Evolutionary conservation across 2,888 invertebrate species (phyloP), one percentile per base, ranked within the genome.

Genomic region (Druceiella hillmani): DNA sequence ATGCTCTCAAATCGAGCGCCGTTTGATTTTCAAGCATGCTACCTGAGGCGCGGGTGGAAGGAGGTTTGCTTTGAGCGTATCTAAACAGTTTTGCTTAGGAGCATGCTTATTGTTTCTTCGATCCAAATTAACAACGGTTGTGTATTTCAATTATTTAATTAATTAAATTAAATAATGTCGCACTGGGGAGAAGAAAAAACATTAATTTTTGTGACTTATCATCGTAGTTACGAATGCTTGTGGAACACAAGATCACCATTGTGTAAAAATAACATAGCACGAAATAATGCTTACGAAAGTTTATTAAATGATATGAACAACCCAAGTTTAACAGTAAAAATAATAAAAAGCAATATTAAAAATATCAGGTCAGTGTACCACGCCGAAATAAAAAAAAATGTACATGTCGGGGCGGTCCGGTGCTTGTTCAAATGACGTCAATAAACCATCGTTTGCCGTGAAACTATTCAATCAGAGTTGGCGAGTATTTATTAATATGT

Each of bases 201-300:
- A 15, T 31, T 41, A 11, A 26, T 33, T 33, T 33, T 38, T 12
- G 33, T 38, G 15, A 33, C 28, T 22, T 33, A 33, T 33, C 27
- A 33, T 33, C 33, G 33, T 7, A 38, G 33, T 33, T 17, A 33
- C 33, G 33, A 38, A 33, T 33, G 16, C 11, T 20, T 36, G 16
- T 6, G 36, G 36, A 36, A 43, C 22, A 34, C 38, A 15, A 34
- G 43, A 15, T 31, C 33, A 20, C 40, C 33, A 13, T 30, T 33
- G 11, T 45, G 41, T 26, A 47, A 47, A 48, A 48, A 48, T 27
- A 48, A 48, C 36, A 38, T 45, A 39, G 44, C 39, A 32, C n/a
- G 45, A 39, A 47, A 47, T 43, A 47, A 47, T 45, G 44, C 44
- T 13, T 10, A 31, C 17, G 31, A 31, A 31, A 17, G 6, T 30